Evolutionary conservation across 2,113 vertebrate genomes (phyloP), one percentile per base, ranked within the genome.

Genomic region (Petrocephalus microphthalmus): DNA sequence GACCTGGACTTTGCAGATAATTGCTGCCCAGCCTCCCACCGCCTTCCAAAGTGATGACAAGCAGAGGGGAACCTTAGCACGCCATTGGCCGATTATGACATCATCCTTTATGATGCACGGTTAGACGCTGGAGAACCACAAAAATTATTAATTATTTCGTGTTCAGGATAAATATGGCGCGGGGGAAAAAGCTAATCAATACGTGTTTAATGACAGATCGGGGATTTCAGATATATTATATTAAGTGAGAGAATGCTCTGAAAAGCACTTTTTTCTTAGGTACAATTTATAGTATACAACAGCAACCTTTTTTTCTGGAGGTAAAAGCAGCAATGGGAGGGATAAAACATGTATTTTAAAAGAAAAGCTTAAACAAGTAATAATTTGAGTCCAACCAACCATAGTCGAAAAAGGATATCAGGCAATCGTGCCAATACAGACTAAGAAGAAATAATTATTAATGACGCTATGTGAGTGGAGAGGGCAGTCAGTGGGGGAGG

Each of bases 61-160:
- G 54, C 20, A 37, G 45, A 42, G 10, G 53, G 10, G 7, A 29
- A 57, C 45, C 29, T 60, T 78, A 22, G 33, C 51, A 57, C 20
- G 52, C 33, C 87, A 83, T 60, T 86, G 85, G 56, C 33, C 37
- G 22, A 54, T 57, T 86, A 86, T 60, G 56, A 64, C 54, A 86
- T 86, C 54, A 86, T 45, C 33, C 33, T 60, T 64, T 56, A 37
- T 54, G 84, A 85, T 56, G 84, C 29, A 7, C 45, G 25, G 22
- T n/a, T 25, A 85, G 84, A 54, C 10, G 29, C 56, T 56, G 56
- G 51, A 56, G 17, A 85, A 85, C 6, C n/a, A 85, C 7, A 85
- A 53, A 85, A 87, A 87, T 33, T 37, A 6, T 74, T 33, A 71
- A 37, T 37, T 74, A 33, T 74, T 37, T 74, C 33, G 67, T 74